phyloP scores from a whole-genome alignment of 2,888 invertebrate species.

The Himalopsyche kuldschensis region DNA sequence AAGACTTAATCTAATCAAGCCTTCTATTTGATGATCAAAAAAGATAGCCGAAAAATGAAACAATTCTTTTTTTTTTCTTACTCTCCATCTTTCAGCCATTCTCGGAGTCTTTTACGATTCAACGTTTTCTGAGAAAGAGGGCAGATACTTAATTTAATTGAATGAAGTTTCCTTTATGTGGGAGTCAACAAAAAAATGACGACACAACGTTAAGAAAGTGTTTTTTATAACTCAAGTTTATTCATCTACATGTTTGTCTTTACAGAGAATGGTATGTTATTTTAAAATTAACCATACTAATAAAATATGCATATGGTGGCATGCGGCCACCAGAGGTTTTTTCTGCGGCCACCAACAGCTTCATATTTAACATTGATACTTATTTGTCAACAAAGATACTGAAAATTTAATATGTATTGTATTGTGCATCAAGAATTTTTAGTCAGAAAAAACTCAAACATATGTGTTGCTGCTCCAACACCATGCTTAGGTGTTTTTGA shows the following conservation, averaged over 20 bases:
- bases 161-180: slow-evolving; percentile 22
- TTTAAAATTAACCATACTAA: no score
- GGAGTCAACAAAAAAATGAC: slow-evolving; percentile 10
- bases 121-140: background rate
- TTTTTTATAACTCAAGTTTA: background rate
- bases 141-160: slow-evolving; percentile 35
- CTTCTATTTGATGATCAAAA: slow-evolving; percentile 38
- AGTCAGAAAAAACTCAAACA: no score
- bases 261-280: no score
- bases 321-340: no score
- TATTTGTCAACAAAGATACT: no score
- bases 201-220: background rate
- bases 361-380: no score
- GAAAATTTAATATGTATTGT: no score
- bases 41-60: slow-evolving; percentile 36
- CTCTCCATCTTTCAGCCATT: background rate
- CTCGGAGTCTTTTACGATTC: background rate
- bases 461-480: no score
- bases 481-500: no score
- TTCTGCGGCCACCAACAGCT: no score
- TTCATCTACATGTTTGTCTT: background rate
- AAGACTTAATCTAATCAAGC: slow-evolving; percentile 37
- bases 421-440: no score
- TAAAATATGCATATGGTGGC: no score
- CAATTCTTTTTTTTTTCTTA: slow-evolving; percentile 27